A percentile compares a stretch with the other conserved stretches of the same genome.
Evolutionary conservation across 2,113 vertebrate genomes (phyloP).

Genomic region (Mesembrinibis cayennensis): DNA sequence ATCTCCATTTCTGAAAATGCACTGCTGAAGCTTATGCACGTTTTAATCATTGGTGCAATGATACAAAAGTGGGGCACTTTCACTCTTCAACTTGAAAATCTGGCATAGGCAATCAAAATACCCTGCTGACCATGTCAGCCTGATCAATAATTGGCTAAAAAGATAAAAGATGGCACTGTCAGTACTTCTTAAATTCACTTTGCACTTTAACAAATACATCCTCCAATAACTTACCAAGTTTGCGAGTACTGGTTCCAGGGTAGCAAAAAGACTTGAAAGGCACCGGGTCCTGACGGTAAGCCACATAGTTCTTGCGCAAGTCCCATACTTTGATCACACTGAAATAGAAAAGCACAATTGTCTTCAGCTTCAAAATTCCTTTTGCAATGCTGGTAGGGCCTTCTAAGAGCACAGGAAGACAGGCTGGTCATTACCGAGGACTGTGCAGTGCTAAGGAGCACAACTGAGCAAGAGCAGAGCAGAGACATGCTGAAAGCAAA

Average conservation of each 20-base stretch:
- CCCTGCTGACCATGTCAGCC: background rate
- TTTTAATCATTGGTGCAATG: background rate
- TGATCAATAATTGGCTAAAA: background rate
- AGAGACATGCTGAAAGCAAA: background rate
- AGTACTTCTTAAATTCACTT: background rate
- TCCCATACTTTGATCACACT: slow-evolving; percentile 98
- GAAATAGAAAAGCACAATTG: slow-evolving; percentile 12
- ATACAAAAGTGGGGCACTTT: background rate
- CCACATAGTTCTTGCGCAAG: slow-evolving; percentile 88
- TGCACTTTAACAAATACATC: background rate
- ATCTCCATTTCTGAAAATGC: background rate
- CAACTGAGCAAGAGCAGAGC: background rate
- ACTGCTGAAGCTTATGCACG: background rate
- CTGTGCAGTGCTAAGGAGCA: background rate
- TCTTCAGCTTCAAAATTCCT: background rate
- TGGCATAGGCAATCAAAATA: background rate
- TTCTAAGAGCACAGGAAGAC: background rate
- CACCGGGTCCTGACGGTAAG: slow-evolving; percentile 82
- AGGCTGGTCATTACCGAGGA: background rate
- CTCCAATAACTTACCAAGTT: slow-evolving; percentile 81
- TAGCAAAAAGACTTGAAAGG: slow-evolving; percentile 85
- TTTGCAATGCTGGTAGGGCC: background rate
- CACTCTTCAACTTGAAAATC: background rate
- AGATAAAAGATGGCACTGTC: background rate
- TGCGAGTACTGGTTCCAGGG: slow-evolving; percentile 89